Base-by-base conservation (phyloP, 1,140 invertebrate genomes). In the Amphibalanus amphitrite region DNA sequence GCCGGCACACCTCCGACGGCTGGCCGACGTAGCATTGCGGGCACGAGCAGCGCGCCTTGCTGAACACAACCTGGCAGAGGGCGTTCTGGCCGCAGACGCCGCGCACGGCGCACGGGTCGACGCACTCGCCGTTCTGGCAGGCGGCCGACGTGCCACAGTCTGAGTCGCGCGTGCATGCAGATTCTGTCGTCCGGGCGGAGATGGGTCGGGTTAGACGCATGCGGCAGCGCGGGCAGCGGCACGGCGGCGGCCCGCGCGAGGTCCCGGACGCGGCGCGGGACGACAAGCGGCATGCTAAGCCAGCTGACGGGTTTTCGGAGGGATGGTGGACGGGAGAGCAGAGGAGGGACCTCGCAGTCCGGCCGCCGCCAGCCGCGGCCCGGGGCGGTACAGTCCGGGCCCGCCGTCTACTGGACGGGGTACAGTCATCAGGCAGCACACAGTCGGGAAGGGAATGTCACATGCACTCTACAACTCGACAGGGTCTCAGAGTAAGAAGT, bases 131-230 rank as follows among this genome's bases (percentile, higher is more conserved):
- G 78, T 86, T 88, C 81, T 92, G 87, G 85, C 93, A 95, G 79
- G 90, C 89, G 83, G 91, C 90, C 81, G 93, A 90, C 82, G 89
- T 88, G 74, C 90, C 86, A 83, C 93, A 95, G 82, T 93, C 91
- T 83, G 86, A 85, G 85, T 95, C 90, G 80, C 87, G 89, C 82
- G 88, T 88, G 83, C 92, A 95, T 86, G 92, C 88, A 79, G 72
- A 71, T 72, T 75, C 72, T 75, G 73, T 64, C 69, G 70, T 71
- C 73, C 69, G 73, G 70, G 74, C 72, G 72, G 72, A 73, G 74
- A 73, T 69, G 70, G 71, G 72, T 40, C 59, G 71, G 47, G 47
- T 59, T 59, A 59, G 47, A 59, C 47, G 70, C 69, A 72, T 33
- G 40, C 40, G 23, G 71, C 26, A 1, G 29, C 29, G 71, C 72